Evolutionary conservation across 2,888 invertebrate species (phyloP), one percentile per base, ranked within the genome.

Genomic region (Ptychoptera contaminata): DNA sequence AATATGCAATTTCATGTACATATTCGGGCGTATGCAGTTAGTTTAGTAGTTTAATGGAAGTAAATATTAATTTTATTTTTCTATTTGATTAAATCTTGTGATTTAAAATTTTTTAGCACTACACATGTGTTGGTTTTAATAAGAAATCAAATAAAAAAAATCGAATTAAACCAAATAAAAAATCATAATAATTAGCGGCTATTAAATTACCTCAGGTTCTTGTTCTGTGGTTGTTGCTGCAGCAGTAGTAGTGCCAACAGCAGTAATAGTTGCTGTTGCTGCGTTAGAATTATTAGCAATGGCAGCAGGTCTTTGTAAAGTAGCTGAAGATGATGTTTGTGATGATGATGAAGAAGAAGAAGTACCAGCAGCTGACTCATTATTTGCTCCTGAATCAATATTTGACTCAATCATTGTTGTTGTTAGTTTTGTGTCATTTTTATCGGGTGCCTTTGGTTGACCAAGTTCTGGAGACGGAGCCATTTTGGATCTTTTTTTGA

Each of bases 401-500:
- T 16, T 42, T 12, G 16, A 16, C 8, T 42, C 42, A 9, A 34
- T 3, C 3, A 3, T 32, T 4, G 9, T 3, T 11, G 9, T 32
- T 4, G 9, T 32, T 32, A 32, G 2, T 35, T 42, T 42, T n/a
- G 35, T 16, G 16, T 42, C 42, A 12, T 11, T 23, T 75, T 79
- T 79, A 68, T 80, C 79, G 57, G 79, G 79, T 61, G 79, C 78
- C 69, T 80, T 79, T 52, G 79, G 77, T 72, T 79, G 76, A 69
- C 77, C 78, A 70, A 79, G 76, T 67, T 79, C 77, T 68, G 80
- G 80, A 67, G 78, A 77, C 71, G 80, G 79, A 73, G 79, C 79
- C 81, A 81, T 81, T 71, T 76, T 77, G 71, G 67, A 68, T 68
- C 15, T 42, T 42, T 42, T 32, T 42, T 42, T 8, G 16, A 9